A percentile compares a stretch with the other conserved stretches of the same genome.
Conservation (phyloP, 1,140 invertebrate genomes). For the Antheraea pernyi region DNA sequence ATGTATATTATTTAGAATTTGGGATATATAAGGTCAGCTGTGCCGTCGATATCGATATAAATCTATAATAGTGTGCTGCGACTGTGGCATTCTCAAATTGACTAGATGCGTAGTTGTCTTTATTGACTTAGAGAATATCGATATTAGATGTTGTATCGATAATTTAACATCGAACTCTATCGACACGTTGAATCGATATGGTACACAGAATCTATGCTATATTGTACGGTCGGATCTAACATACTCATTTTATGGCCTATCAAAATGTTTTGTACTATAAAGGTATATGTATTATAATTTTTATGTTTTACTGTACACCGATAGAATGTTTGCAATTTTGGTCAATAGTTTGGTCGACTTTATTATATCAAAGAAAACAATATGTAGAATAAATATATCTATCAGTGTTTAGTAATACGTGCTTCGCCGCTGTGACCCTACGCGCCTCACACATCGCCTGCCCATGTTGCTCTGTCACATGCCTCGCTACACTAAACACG, state of each 20-base stretch:
- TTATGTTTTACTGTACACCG: constrained; percentile 3
- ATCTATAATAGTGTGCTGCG: not conserved
- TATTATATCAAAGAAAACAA: not conserved
- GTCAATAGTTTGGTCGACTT: not conserved
- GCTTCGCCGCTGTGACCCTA: constrained; percentile 64
- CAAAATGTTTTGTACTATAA: not conserved
- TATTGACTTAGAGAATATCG: not conserved
- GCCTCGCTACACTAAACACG: constrained; percentile 73
- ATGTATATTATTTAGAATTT: not conserved
- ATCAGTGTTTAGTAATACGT: constrained; percentile 26
- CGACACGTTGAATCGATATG: not conserved
- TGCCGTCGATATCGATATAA: constrained; percentile 6
- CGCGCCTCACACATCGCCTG: constrained; percentile 68
- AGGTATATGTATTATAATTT: constrained; percentile 5
- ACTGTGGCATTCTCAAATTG: not conserved
- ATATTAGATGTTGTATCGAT: not conserved
- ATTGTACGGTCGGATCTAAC: constrained; percentile 7
- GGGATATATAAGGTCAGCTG: not conserved
- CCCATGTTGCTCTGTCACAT: constrained; percentile 63
- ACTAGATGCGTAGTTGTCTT: not conserved
- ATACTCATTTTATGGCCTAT: constrained; percentile 10
- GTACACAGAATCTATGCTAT: not conserved
- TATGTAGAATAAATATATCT: not conserved
- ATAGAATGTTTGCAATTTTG: constrained; percentile 9
- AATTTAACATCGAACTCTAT: not conserved